These are phyloP conservation scores for Malthinus seriepunctatus DNA, from an alignment of 2,888 invertebrate species.

Conservation along the genomic window DNA sequence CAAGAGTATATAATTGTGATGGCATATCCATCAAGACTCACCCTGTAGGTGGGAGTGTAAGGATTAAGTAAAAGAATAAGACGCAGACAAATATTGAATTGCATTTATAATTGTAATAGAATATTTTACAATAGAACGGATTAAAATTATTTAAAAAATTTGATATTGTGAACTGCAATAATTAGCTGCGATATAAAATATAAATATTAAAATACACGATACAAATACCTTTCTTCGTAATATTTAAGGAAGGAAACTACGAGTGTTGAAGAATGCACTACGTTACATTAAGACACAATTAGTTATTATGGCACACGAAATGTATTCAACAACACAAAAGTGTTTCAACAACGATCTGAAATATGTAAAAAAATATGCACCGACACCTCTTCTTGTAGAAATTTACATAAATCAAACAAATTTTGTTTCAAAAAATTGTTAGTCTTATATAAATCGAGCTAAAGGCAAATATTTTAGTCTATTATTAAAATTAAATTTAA, in stretches of 20 bases:
- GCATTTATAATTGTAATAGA: slow-evolving; percentile 12
- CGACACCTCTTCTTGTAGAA: slow-evolving; percentile 15
- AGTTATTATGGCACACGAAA: slow-evolving; percentile 14
- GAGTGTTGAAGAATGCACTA: slow-evolving; percentile 16
- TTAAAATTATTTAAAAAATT: slow-evolving; percentile 9
- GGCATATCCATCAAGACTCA: no score
- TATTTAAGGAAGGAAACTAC: slow-evolving; percentile 6
- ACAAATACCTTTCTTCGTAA: slow-evolving; percentile 15
- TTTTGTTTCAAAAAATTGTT: slow-evolving; percentile 27
- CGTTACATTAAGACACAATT: background rate
- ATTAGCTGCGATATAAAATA: slow-evolving; percentile 11
- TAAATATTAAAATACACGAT: slow-evolving; percentile 19
- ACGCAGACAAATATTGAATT: no score
- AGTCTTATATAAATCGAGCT: slow-evolving; percentile 23
- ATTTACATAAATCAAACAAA: slow-evolving; percentile 15
- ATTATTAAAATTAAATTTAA: slow-evolving; percentile 24
- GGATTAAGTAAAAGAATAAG: no score
- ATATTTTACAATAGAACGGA: slow-evolving; percentile 15
- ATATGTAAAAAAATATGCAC: slow-evolving; percentile 14
- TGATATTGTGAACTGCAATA: slow-evolving; percentile 18
- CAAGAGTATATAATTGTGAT: no score
- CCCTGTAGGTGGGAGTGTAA: no score
- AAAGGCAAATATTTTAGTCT: slow-evolving; percentile 29
- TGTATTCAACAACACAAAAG: slow-evolving; percentile 19
- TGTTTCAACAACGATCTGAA: slow-evolving; percentile 8